Conservation (phyloP, 1,140 invertebrate species). For the Cotesia vestalis region DNA sequence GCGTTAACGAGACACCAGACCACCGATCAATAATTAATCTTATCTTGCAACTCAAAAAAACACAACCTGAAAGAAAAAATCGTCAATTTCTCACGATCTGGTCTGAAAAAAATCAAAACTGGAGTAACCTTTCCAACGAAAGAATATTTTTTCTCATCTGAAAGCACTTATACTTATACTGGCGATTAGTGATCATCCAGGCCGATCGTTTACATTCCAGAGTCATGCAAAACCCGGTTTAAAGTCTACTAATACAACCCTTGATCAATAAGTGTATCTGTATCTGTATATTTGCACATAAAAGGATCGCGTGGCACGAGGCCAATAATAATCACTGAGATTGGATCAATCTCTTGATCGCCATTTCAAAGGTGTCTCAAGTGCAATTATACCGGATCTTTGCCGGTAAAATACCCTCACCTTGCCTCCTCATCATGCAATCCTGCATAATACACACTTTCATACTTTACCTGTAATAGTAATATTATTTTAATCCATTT, state of each 20-base stretch:
- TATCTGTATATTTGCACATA: neutral
- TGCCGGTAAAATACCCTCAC: neutral
- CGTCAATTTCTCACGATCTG: too few relatives aligned
- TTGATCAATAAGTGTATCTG: constrained; percentile 18
- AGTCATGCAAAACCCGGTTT: neutral
- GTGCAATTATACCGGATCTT: constrained; percentile 3
- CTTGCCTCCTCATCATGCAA: neutral
- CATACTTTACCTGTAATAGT: neutral
- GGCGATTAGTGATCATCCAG: constrained; percentile 23
- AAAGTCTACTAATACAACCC: neutral
- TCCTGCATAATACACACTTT: neutral
- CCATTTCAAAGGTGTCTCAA: constrained; percentile 7
- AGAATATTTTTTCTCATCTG: constrained; percentile 29
- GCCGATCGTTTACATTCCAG: constrained; percentile 7
- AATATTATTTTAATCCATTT: too few relatives aligned
- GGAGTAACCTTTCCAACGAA: too few relatives aligned
- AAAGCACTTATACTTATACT: constrained; percentile 12
- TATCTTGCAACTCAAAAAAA: too few relatives aligned
- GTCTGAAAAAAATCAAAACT: too few relatives aligned
- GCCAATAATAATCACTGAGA: constrained; percentile 34
- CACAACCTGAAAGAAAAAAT: too few relatives aligned
- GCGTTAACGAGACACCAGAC: too few relatives aligned
- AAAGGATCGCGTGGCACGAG: constrained; percentile 34
- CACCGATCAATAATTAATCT: too few relatives aligned
- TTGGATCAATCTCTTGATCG: constrained; percentile 7